Base-by-base conservation (phyloP, 2,888 invertebrate species). In the Alitta virens region DNA sequence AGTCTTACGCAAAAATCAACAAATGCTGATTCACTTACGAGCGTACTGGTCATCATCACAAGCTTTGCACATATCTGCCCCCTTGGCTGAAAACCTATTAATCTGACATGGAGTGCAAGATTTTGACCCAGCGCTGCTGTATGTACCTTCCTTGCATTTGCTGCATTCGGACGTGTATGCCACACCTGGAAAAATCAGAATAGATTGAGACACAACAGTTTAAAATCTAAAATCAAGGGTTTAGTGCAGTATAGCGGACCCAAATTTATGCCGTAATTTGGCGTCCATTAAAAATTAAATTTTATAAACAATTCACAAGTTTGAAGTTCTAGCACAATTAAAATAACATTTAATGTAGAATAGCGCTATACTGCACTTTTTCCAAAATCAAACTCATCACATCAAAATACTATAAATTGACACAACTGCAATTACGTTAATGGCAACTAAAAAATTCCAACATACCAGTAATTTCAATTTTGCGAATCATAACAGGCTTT, bases 141-240 rank as follows among this genome's bases (percentile, higher is more conserved):
- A 85, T 1, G 83, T 84, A 7, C 85, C 85, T 9, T 79, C 75
- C 9, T 77, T 76, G 72, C 85, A 85, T 23, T 82, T 82, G 16
- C 79, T 78, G 71, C 85, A 85, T 62, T 84, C 82, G 0, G 86
- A 85, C 1, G 86, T 83, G 71, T 83, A 86, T 0, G 86, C 86
- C 33, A 86, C 83, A 26, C 86, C 86, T 84, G 70, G 5, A 72
- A 60, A 51, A 21, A 7, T 33, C 5, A 33, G 12, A n/a, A n/a
- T n/a, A n/a, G n/a, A n/a, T n/a, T n/a, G n/a, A n/a, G n/a, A n/a
- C n/a, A n/a, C n/a, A n/a, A n/a, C n/a, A n/a, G n/a, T n/a, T n/a
- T n/a, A n/a, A n/a, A n/a, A n/a, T n/a, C n/a, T n/a, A n/a, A n/a
- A n/a, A n/a, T n/a, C n/a, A n/a, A n/a, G n/a, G n/a, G n/a, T n/a